Conservation (phyloP, 2,888 invertebrate species). For the Pyrrhosoma nymphula region DNA sequence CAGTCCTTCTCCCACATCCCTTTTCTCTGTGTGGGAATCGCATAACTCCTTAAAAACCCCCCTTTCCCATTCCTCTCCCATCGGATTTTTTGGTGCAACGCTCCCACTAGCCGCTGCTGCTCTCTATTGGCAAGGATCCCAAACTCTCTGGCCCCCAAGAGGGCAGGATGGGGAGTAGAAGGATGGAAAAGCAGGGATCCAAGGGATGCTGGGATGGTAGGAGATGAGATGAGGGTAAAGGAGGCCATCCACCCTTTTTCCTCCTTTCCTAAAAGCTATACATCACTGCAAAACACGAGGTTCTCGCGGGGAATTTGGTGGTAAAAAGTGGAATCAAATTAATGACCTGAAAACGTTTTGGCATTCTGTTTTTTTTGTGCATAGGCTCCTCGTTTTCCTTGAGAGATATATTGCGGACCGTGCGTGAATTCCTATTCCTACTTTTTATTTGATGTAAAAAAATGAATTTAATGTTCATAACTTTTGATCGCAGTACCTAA, state of each 20-base stretch:
- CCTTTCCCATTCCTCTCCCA: neutral
- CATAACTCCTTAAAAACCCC: slow-evolving; percentile 57
- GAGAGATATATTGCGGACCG: slow-evolving; percentile 44
- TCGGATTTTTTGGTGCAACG: slow-evolving; percentile 26
- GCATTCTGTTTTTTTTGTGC: slow-evolving; percentile 45
- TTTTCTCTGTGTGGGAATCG: neutral
- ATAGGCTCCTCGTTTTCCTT: neutral
- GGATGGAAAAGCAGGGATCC: neutral
- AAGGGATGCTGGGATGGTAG: neutral
- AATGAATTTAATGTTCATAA: slow-evolving; percentile 9
- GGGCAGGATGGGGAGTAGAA: neutral
- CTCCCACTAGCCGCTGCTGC: neutral
- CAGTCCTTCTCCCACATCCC: slow-evolving; percentile 12
- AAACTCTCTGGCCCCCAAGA: neutral
- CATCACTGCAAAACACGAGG: slow-evolving; percentile 57
- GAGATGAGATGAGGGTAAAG: neutral
- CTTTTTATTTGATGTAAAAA: neutral
- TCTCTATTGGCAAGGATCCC: slow-evolving; percentile 44
- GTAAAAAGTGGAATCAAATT: slow-evolving; percentile 65
- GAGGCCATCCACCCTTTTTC: neutral
- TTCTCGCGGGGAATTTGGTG: slow-evolving; percentile 57
- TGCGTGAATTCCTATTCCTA: slow-evolving; percentile 24
- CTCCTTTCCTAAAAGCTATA: slow-evolving; percentile 23
- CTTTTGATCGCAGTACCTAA: neutral
- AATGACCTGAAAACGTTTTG: slow-evolving; percentile 64